Evolutionary conservation across 2,113 vertebrate species (phyloP), one percentile per base, ranked within the genome.

Genomic region (Ophiodon elongatus): DNA sequence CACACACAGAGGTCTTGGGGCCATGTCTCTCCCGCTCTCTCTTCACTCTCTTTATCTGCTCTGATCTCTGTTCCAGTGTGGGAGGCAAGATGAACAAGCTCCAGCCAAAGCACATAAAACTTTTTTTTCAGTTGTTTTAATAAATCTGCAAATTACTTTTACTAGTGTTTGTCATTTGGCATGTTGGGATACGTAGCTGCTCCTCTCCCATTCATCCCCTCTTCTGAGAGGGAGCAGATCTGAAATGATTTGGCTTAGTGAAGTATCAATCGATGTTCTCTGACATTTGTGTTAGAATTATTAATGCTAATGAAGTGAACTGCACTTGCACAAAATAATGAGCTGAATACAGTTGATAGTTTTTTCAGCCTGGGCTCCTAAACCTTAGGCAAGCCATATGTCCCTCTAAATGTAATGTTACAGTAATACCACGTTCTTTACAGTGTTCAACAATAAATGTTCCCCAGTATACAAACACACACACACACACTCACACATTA

Each of bases 401-500:
- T 88, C n/a, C 29, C 77, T 73, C 37, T 67, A 47, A 81, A 84
- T 82, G 76, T 56, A 84, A 78, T 67, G 17, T 47, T 47, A 90
- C 80, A 66, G 73, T 89, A 84, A 84, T 79, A 82, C 86, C 70
- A 86, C 81, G 80, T 86, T 79, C 57, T 79, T 78, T 72, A 68
- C 47, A 73, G 76, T 65, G 73, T 14, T 13, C 76, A 59, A 85
- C 69, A 86, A 39, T 71, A 86, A 84, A 80, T 29, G 56, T 71
- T 79, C 75, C 50, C 66, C 73, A 50, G 67, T 83, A 67, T 25
- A n/a, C 8, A 74, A 71, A 75, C 72, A 83, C 82, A 76, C 63
- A 52, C 79, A 56, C 11, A 25, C 54, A 27, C 11, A 27, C 10
- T 15, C 43, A 45, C 14, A 45, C 43, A 70, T 75, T 88, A 76